Evolutionary conservation across 2,888 invertebrate species (phyloP).

Genomic region (Toxonevra muliebris): DNA sequence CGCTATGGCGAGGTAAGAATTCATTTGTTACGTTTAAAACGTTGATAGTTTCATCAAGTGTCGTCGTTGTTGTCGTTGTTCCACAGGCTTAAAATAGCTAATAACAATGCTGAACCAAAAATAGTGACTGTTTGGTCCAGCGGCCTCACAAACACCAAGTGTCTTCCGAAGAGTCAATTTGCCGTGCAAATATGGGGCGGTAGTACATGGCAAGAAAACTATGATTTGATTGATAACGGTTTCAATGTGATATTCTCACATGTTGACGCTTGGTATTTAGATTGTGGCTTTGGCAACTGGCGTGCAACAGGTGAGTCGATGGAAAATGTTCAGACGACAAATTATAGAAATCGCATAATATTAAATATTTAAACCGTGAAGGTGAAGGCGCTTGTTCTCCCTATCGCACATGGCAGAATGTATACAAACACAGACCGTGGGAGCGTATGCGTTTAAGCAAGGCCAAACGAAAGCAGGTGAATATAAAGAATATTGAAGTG

Average conservation of each 20-base stretch:
- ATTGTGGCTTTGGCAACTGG: conserved; percentile 89
- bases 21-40: not conserved
- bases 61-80: too few relatives aligned
- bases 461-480: conserved; percentile 59
- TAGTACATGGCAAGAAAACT: conserved; percentile 82
- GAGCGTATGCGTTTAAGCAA: conserved; percentile 65
- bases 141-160: conserved; percentile 77
- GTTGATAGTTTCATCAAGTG: too few relatives aligned
- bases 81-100: conserved; percentile 61
- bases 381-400: conserved; percentile 88
- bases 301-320: conserved; percentile 69
- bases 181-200: conserved; percentile 85
- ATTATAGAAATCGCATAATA: not conserved
- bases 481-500: not conserved
- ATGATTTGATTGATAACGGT: conserved; percentile 79
- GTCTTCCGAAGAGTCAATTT: conserved; percentile 70
- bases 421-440: conserved; percentile 86
- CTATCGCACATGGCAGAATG: conserved; percentile 86
- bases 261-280: conserved; percentile 89
- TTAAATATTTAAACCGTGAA: conserved; percentile 24
- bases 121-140: conserved; percentile 79
- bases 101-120: conserved; percentile 59
- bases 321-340: not conserved
- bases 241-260: conserved; percentile 83
- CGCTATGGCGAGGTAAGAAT: conserved; percentile 66